Evolutionary conservation across 2,888 invertebrate species (phyloP).

Genomic region (Salpingus planirostris): DNA sequence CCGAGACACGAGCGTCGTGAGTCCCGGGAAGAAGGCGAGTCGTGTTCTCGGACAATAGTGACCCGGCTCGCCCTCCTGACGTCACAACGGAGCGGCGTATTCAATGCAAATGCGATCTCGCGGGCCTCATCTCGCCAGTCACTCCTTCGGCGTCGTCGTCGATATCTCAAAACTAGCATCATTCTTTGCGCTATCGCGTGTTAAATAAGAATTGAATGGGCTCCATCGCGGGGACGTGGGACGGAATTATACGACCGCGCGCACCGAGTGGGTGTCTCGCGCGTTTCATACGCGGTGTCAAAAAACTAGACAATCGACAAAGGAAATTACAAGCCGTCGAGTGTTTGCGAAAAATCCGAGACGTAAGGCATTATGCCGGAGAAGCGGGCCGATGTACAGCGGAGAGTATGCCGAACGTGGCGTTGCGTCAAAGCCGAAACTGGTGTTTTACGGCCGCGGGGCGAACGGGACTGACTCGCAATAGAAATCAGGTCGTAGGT

Average conservation of each 20-base stretch:
- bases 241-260: conserved; percentile 13
- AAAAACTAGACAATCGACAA: conserved; percentile 9
- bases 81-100: conserved; percentile 36
- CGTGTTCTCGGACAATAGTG: conserved; percentile 37
- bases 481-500: conserved; percentile 40
- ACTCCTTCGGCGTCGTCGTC: conserved; percentile 30
- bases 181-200: conserved; percentile 9
- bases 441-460: conserved; percentile 22
- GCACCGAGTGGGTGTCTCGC: conserved; percentile 7
- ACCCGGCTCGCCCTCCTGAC: conserved; percentile 41
- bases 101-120: conserved; percentile 39
- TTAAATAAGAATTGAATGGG: conserved; percentile 15
- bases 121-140: conserved; percentile 30
- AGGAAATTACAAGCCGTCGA: conserved; percentile 4
- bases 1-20: conserved; percentile 13
- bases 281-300: conserved; percentile 5
- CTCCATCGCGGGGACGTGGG: conserved; percentile 9
- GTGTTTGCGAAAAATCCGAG: not conserved
- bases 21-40: conserved; percentile 22
- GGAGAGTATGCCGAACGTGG: conserved; percentile 5
- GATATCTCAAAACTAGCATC: conserved; percentile 13
- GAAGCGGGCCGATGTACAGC: conserved; percentile 1
- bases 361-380: not conserved
- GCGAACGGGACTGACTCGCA: conserved; percentile 34
- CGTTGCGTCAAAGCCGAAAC: conserved; percentile 21